Evolutionary conservation across 2,113 vertebrate species (phyloP), one percentile per base, ranked within the genome.

Genomic region (Heterotis niloticus): DNA sequence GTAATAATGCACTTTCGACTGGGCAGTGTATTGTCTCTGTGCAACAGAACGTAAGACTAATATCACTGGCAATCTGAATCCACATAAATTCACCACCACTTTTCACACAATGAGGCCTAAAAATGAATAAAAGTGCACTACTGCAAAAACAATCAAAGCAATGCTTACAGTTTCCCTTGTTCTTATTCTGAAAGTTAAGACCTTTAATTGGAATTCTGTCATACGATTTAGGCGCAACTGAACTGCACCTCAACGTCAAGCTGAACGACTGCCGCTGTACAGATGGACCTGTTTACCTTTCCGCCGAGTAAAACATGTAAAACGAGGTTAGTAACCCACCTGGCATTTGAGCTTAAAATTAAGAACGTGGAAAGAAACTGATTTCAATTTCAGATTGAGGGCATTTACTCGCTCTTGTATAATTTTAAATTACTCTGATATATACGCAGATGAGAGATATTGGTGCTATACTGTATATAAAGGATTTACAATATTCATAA

Each of bases 1-100:
- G 94, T 94, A 93, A 95, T 96, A 96, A 96, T 96, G 94, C 95
- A 96, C 95, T 96, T 96, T 93, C 94, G 93, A 93, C 90, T 93
- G 94, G 94, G 94, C 95, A 95, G 94, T 94, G 91, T 95, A 93
- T 93, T 93, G 94, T 96, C 93, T 91, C 90, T 94, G 95, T 92
- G 92, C 92, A 94, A 94, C 90, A 90, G 92, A 91, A 90, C 93
- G 83, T 81, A 81, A 68, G 82, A 84, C 87, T 80, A 85, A 83
- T 82, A 88, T 64, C 77, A 78, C 82, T 83, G 82, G 88, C 82
- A 81, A 77, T 77, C 81, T 83, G 65, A 51, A 82, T 62, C 52
- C 29, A 74, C 64, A 68, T 82, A 62, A 76, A 56, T 64, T 74
- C 52, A 74, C 52, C 51, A 26, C 54, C 5, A 24, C 20, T 81